Base-by-base conservation (phyloP, 2,888 invertebrate genomes). In the Rugalucina vietnamica region DNA sequence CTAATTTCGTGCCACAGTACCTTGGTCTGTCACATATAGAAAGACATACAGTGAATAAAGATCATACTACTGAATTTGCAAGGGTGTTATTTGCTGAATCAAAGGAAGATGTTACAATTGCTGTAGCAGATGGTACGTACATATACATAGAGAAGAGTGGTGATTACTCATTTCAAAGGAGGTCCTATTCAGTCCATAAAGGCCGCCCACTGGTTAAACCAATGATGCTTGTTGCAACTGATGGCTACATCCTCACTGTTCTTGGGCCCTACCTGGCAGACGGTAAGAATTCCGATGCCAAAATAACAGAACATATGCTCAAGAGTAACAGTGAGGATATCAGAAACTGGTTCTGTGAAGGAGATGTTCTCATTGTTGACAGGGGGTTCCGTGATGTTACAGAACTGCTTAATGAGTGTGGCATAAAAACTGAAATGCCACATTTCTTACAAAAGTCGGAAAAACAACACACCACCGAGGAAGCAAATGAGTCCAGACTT, bases 181-280 rank as follows among this genome's bases (percentile, higher is more conserved):
- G 84, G 4, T 49, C 81, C 0, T 89, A 71, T 37, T 77, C 81
- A 24, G 14, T 87, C 8, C 84, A 87, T 43, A 85, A 88, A 72
- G 82, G 84, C 1, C 29, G 85, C 10, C 82, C 82, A 1, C 60
- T 84, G 2, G 75, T 87, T 14, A 87, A 87, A 77, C 83, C 86
- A 14, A 85, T 87, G 86, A 74, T 89, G 0, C 69, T 86, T 24
- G 84, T 83, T 0, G 65, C 80, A 12, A 85, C 85, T n/a, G 83
- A 83, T 29, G 83, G 86, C 1, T 80, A 85, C 50, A 84, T 80
- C 49, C 24, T 89, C 2, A 70, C 81, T 27, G 73, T 86, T 21
- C 8, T n/a, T 86, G 84, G 87, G 4, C 87, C 86, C 14, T 89
- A 87, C 73, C 50, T 86, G 21, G 65, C 82, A 24, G 85, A 86